These are phyloP conservation scores for Diplodus puntazzo DNA, from an alignment of 2,797 vertebrate genomes.

Conservation along the genomic window DNA sequence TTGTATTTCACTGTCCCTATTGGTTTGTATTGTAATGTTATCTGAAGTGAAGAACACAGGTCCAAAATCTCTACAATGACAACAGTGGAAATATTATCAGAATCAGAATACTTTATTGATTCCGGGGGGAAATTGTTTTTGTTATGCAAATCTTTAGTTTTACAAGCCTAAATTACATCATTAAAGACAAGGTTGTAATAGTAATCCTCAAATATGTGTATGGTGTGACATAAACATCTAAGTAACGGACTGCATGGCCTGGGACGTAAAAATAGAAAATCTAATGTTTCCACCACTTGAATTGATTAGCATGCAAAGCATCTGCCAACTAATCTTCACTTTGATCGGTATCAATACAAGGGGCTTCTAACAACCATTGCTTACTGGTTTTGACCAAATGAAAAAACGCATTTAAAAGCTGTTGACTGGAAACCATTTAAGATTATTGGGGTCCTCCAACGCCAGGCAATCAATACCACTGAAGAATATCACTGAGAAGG, in stretches of 20 bases:
- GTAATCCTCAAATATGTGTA: neutral
- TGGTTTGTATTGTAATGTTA: neutral
- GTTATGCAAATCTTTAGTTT: neutral
- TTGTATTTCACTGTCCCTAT: constrained; percentile 1
- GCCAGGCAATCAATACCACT: constrained; percentile 33
- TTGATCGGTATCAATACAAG: constrained; percentile 1
- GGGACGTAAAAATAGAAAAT: neutral
- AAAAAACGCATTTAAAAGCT: neutral
- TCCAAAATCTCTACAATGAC: neutral
- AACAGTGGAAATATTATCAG: neutral
- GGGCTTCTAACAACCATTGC: neutral
- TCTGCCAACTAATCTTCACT: constrained; percentile 1
- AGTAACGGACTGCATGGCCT: neutral
- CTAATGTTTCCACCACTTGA: neutral
- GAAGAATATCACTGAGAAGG: neutral
- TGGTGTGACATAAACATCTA: neutral
- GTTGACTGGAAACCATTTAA: constrained; percentile 25
- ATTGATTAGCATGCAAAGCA: neutral
- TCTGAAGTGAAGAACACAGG: neutral
- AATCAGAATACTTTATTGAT: no score
- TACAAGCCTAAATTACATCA: neutral
- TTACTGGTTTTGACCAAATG: constrained; percentile 1
- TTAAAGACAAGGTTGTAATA: neutral
- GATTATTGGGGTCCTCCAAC: constrained; percentile 30
- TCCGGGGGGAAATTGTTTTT: no score